Evolutionary conservation across 2,797 vertebrate species (phyloP), one percentile per base, ranked within the genome.

Genomic region (Acanthurus tractus): DNA sequence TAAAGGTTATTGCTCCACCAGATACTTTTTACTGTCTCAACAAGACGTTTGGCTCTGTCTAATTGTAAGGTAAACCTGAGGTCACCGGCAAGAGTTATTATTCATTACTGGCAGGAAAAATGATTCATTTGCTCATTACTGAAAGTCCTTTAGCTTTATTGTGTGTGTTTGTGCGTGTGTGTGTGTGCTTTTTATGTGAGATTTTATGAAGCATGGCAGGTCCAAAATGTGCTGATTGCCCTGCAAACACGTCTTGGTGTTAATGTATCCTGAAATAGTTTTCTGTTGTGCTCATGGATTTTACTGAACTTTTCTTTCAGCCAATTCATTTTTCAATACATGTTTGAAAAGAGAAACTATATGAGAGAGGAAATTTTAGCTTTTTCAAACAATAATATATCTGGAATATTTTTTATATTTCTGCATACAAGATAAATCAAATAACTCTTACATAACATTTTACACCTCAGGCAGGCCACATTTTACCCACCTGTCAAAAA

Each of bases 21-120:
- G 70, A 81, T 82, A 76, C 70, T 20, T 77, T 38, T 12, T 63
- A 73, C 49, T 78, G 70, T 83, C 78, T 84, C 68, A 75, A 66
- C 70, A 71, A 83, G 78, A 71, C 22, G 20, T 78, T 74, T 81
- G 85, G 87, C 80, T 71, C 18, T 0, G 38, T 13, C 22, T 20
- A n/a, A 38, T 49, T 10, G 56, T 55, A 77, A 85, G 82, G 73
- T 82, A 88, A 87, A 85, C 15, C 73, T 53, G 67, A 83, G 86
- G 83, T 82, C 88, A 73, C 76, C 83, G 76, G 86, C 80, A 73
- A 10, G 59, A 74, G 44, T 70, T 64, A 53, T 77, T 82, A 45
- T 84, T 77, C 71, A 72, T 74, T 74, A 73, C 77, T 71, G 83
- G 86, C 82, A 85, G 81, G 52, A 80, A 66, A 61, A 49, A 34